Evolutionary conservation across 2,888 invertebrate species (phyloP).

Genomic region (Diaprepes abbreviatus): DNA sequence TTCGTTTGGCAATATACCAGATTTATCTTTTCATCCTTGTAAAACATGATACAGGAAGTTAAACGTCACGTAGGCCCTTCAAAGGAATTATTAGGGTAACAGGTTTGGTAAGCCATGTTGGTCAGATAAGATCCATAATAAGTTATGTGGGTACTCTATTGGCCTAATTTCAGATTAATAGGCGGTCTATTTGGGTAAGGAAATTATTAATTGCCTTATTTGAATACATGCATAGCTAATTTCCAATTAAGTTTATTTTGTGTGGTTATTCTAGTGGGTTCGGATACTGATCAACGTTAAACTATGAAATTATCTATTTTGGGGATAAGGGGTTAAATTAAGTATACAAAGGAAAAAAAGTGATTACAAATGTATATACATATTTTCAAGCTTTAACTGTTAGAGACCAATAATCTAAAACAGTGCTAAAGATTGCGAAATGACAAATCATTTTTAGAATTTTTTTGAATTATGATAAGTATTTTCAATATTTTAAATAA

Average conservation of each 20-base stretch:
- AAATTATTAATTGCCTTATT: conserved; percentile 40
- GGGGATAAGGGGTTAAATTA: too few relatives aligned
- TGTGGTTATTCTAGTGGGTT: background rate
- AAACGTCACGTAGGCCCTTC: conserved; percentile 7
- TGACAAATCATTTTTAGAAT: too few relatives aligned
- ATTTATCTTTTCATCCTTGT: conserved; percentile 4
- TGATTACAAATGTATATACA: too few relatives aligned
- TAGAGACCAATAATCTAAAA: too few relatives aligned
- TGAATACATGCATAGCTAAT: conserved; percentile 30
- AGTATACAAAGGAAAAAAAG: too few relatives aligned
- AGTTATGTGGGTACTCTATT: conserved; percentile 35
- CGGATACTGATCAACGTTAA: background rate
- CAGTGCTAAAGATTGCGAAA: too few relatives aligned
- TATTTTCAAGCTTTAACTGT: too few relatives aligned
- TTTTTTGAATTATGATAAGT: too few relatives aligned
- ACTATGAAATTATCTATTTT: too few relatives aligned
- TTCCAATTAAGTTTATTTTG: background rate
- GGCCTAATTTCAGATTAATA: conserved; percentile 37
- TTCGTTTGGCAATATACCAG: background rate
- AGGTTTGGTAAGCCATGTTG: conserved; percentile 14
- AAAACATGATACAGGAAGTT: conserved; percentile 4
- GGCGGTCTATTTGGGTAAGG: conserved; percentile 13
- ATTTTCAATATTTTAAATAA: too few relatives aligned
- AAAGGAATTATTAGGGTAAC: conserved; percentile 35
- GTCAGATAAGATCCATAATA: conserved; percentile 39